A percentile compares a stretch with the other conserved stretches of the same genome.
Conservation (phyloP, 2,797 vertebrate genomes). For the Decapterus maruadsi region DNA sequence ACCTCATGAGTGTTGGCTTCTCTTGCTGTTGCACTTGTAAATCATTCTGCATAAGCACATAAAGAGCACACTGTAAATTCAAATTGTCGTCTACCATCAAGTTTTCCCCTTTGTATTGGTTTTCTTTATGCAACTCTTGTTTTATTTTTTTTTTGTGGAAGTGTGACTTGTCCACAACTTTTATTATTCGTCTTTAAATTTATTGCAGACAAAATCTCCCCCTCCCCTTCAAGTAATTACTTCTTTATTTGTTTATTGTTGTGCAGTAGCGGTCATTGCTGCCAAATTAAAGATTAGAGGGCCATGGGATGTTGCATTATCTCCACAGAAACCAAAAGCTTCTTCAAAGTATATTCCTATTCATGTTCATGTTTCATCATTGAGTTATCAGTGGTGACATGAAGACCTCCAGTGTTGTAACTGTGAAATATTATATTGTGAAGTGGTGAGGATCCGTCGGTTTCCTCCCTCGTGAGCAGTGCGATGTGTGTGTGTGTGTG, state of each 20-base stretch:
- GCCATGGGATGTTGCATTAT: not conserved
- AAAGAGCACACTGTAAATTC: constrained; percentile 25
- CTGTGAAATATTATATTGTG: constrained; percentile 41
- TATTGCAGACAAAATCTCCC: constrained; percentile 16
- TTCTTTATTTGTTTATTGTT: constrained; percentile 1
- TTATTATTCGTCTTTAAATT: constrained; percentile 28
- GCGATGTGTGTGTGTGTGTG: too few species aligned
- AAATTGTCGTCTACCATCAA: not conserved
- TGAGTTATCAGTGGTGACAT: constrained; percentile 10
- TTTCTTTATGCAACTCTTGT: not conserved
- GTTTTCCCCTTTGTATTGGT: not conserved
- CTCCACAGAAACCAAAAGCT: not conserved
- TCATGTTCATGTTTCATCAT: not conserved
- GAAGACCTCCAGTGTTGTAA: constrained; percentile 15
- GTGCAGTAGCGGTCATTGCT: not conserved
- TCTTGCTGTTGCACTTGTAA: constrained; percentile 40
- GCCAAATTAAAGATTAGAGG: not conserved
- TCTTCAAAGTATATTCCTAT: constrained; percentile 4
- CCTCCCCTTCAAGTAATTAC: not conserved
- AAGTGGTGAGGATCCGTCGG: constrained; percentile 29
- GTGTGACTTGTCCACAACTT: constrained; percentile 15
- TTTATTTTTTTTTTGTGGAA: constrained; percentile 12
- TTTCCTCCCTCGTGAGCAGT: constrained; percentile 23
- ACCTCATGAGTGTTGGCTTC: constrained; percentile 25
- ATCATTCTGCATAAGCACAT: constrained; percentile 28